Evolutionary conservation across 2,797 vertebrate genomes (phyloP).

Genomic region (Pseudochaenichthys georgianus): DNA sequence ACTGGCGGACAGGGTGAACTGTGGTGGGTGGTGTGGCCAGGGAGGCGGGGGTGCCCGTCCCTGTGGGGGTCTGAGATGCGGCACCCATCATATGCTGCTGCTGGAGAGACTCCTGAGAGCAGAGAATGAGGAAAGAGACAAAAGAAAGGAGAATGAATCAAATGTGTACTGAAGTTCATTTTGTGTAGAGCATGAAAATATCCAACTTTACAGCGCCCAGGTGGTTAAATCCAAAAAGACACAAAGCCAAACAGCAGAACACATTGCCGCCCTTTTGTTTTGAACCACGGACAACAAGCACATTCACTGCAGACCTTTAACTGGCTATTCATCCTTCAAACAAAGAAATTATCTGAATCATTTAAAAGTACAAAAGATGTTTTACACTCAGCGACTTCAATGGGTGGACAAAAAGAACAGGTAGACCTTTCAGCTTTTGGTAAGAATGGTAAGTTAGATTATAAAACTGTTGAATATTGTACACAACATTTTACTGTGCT

Average conservation of each 20-base stretch:
- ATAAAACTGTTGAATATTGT: too few species aligned
- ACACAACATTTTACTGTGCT: too few species aligned
- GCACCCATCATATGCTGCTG: conserved; percentile 90
- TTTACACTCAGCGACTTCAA: too few species aligned
- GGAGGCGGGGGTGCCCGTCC: conserved; percentile 86
- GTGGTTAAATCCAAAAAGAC: conserved; percentile 8
- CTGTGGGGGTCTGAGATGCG: conserved; percentile 79
- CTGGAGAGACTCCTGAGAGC: conserved; percentile 85
- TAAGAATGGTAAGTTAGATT: too few species aligned
- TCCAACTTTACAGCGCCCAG: not conserved
- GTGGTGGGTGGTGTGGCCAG: conserved; percentile 90
- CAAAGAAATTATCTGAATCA: not conserved
- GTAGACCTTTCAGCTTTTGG: too few species aligned
- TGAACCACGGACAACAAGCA: not conserved
- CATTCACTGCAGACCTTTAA: not conserved
- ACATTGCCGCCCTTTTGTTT: not conserved
- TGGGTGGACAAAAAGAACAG: not conserved
- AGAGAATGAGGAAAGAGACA: not conserved
- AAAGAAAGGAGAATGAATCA: not conserved
- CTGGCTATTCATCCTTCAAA: not conserved
- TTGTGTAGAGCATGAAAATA: not conserved
- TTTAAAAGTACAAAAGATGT: not conserved
- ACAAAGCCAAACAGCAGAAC: not conserved
- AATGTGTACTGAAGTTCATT: not conserved
- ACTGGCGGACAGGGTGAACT: conserved; percentile 83